phyloP scores from a whole-genome alignment of 2,888 invertebrate genomes.

The Troides oblongomaculatus region DNA sequence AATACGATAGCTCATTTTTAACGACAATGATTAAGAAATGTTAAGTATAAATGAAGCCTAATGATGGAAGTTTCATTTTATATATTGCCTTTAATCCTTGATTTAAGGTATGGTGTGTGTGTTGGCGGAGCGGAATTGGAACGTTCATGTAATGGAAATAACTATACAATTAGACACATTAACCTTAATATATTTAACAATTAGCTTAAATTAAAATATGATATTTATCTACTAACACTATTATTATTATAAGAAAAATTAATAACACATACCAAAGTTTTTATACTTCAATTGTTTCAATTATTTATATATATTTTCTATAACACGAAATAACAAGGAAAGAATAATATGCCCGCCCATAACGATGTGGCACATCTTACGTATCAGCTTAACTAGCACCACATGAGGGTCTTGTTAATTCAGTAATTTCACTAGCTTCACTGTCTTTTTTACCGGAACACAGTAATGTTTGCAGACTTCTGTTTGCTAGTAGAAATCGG shows the following conservation, averaged over 20 bases:
- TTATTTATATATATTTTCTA: background rate
- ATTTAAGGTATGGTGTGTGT: slow-evolving; percentile 14
- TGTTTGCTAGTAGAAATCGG: no score
- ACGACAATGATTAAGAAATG: slow-evolving; percentile 21
- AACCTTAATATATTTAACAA: slow-evolving; percentile 14
- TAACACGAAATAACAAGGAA: no score
- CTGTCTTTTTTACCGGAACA: no score
- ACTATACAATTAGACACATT: slow-evolving; percentile 4
- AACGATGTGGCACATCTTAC: no score
- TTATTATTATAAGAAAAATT: background rate
- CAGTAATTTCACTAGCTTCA: no score
- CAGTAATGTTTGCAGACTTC: no score
- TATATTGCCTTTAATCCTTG: slow-evolving; percentile 25
- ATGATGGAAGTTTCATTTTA: slow-evolving; percentile 28
- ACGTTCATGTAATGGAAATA: background rate
- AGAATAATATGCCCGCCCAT: no score
- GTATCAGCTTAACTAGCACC: no score
- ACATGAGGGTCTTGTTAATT: no score
- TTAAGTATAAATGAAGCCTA: slow-evolving; percentile 24
- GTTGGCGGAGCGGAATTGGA: slow-evolving; percentile 8
- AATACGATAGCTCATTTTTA: slow-evolving; percentile 14
- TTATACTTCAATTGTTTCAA: background rate
- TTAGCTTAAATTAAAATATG: slow-evolving; percentile 5
- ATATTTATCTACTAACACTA: background rate
- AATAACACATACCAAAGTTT: background rate